phyloP scores from a whole-genome alignment of 35 echinoderm and acorn worm species.

The Apostichopus parvimensis region DNA sequence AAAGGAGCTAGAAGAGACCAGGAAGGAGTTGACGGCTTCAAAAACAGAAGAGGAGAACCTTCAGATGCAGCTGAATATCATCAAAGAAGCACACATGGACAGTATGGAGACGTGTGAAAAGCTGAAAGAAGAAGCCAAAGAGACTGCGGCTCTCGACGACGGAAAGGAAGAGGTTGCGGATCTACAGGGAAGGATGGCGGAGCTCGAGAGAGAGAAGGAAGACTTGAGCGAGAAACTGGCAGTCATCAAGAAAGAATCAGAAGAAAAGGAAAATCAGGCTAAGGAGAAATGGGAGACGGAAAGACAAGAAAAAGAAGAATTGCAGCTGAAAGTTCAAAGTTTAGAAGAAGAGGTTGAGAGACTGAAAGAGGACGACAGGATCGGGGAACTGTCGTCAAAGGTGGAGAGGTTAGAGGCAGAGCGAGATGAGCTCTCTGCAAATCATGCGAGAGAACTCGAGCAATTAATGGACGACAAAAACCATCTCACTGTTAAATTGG shows the following conservation, averaged over 20 bases:
- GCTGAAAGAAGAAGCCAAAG: slow-evolving; percentile 39
- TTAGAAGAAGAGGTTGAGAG: slow-evolving; percentile 54
- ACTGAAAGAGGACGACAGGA: slow-evolving; percentile 49
- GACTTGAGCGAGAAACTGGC: slow-evolving; percentile 34
- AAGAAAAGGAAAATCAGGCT: slow-evolving; percentile 45
- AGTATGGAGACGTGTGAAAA: slow-evolving; percentile 54
- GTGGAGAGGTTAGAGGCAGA: slow-evolving; percentile 39
- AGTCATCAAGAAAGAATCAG: slow-evolving; percentile 5
- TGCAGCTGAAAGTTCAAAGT: slow-evolving; percentile 40
- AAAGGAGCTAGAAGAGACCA: slow-evolving; percentile 50
- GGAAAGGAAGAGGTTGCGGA: slow-evolving; percentile 6
- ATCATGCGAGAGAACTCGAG: slow-evolving; percentile 25
- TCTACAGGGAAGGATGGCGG: background rate
- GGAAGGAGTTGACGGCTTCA: background rate
- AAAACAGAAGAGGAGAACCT: slow-evolving; percentile 50
- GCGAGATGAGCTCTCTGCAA: slow-evolving; percentile 37
- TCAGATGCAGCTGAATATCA: slow-evolving; percentile 56
- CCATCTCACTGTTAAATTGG: slow-evolving; percentile 16
- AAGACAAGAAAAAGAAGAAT: slow-evolving; percentile 30
- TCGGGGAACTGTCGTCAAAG: slow-evolving; percentile 11
- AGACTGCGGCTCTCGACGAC: background rate
- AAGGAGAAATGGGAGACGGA: slow-evolving; percentile 24
- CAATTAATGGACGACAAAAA: slow-evolving; percentile 47
- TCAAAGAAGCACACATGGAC: slow-evolving; percentile 64
- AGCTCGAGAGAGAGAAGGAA: slow-evolving; percentile 15